Conservation (phyloP, 2,113 vertebrate species). For the Fulica atra region DNA sequence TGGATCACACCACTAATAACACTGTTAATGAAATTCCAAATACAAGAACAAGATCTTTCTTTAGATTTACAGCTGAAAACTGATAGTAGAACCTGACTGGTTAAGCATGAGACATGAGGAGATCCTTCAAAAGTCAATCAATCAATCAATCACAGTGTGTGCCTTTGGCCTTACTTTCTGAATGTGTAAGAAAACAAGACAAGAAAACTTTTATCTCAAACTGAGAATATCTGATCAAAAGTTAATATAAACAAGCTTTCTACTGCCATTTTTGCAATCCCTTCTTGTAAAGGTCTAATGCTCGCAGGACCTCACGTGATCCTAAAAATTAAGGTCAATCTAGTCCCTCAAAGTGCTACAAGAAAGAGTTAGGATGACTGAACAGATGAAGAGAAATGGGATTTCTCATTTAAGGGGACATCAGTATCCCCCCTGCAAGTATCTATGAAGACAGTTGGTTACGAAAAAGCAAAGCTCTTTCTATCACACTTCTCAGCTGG, state of each 20-base stretch:
- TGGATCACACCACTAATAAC: not conserved
- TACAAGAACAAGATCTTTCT: not conserved
- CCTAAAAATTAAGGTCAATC: not conserved
- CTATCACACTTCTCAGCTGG: conserved; percentile 58
- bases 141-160: not conserved
- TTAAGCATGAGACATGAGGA: not conserved
- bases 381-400: not conserved
- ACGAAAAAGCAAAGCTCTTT: conserved; percentile 28
- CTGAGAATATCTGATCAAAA: not conserved
- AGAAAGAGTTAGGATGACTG: not conserved
- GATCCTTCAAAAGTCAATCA: not conserved
- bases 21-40: not conserved
- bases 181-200: not conserved
- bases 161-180: not conserved
- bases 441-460: conserved; percentile 49
- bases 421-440: not conserved
- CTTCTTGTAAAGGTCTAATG: not conserved
- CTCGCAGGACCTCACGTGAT: not conserved
- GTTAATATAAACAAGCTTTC: not conserved
- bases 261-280: not conserved
- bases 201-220: not conserved
- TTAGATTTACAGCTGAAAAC: not conserved
- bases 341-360: not conserved
- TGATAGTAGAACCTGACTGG: not conserved
- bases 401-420: not conserved